Percentiles rank a stretch among this genome's conserved stretches.
Evolutionary conservation across 2,113 vertebrate genomes (phyloP).

Genomic region (Zapornia atra): DNA sequence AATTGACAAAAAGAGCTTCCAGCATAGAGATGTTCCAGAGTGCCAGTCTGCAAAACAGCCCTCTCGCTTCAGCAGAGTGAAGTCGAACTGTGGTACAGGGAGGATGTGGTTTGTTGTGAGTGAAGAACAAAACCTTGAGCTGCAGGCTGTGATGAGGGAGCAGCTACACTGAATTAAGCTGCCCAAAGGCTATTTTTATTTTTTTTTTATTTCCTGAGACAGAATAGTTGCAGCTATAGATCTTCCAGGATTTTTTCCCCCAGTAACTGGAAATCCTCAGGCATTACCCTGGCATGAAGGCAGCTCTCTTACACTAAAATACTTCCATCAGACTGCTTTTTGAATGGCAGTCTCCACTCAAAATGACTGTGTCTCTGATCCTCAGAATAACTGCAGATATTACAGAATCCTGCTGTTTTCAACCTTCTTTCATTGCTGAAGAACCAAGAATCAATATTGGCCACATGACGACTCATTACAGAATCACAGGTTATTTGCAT

Average conservation of each 20-base stretch:
- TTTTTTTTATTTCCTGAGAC: not conserved
- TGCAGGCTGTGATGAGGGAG: conserved; percentile 34
- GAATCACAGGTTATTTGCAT: not conserved
- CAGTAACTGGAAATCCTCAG: conserved; percentile 34
- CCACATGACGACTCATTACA: not conserved
- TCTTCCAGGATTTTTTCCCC: not conserved
- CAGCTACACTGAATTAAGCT: conserved; percentile 12
- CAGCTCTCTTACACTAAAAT: not conserved
- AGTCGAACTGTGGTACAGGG: not conserved
- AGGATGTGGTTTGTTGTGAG: conserved; percentile 34
- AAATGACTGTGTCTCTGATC: conserved; percentile 22
- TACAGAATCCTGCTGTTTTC: not conserved
- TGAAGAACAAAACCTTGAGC: conserved; percentile 25
- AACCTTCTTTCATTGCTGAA: conserved; percentile 14
- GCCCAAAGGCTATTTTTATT: not conserved
- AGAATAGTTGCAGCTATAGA: conserved; percentile 17
- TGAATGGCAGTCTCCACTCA: not conserved
- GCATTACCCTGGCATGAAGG: not conserved
- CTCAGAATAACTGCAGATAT: not conserved
- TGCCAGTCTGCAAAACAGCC: not conserved
- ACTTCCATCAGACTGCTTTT: conserved; percentile 9
- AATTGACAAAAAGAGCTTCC: not conserved
- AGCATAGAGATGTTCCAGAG: not conserved
- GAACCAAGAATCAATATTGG: not conserved
- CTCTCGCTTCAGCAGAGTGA: not conserved